These are phyloP conservation scores for Anoura caudifer DNA, from an alignment of 2,113 vertebrate species.

Conservation along the genomic window DNA sequence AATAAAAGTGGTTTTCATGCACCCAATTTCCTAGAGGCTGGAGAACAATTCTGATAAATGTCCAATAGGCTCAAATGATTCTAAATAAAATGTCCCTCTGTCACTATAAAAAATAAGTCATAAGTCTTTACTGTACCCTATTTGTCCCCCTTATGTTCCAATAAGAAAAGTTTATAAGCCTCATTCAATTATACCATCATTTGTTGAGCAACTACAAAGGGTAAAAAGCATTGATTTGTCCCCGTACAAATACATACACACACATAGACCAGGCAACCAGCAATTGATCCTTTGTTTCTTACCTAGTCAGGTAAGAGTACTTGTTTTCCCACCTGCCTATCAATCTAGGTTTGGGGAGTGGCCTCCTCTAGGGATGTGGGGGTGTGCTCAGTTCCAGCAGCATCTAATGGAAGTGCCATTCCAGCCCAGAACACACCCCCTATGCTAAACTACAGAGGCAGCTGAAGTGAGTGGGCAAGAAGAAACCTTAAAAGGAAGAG, in stretches of 20 bases:
- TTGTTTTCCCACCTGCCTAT: background rate
- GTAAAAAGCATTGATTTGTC: background rate
- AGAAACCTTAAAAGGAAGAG: background rate
- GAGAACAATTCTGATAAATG: background rate
- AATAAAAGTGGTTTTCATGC: background rate
- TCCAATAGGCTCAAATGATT: background rate
- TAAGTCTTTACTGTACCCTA: background rate
- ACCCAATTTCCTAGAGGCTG: background rate
- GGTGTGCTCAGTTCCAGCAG: background rate
- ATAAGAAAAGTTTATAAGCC: background rate
- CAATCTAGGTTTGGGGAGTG: background rate
- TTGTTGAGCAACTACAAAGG: background rate
- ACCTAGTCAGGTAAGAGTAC: background rate
- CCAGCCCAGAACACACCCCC: background rate
- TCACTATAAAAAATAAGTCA: background rate
- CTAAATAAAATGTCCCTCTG: background rate
- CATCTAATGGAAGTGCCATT: background rate
- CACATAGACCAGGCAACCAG: background rate
- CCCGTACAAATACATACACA: background rate
- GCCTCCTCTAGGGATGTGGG: background rate
- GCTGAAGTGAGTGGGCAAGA: background rate
- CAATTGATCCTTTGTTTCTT: background rate
- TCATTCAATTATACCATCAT: background rate
- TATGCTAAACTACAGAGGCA: background rate
- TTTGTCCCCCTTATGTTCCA: background rate